These are phyloP conservation scores for Alsophila aescularia DNA, from an alignment of 2,888 invertebrate species.

Conservation along the genomic window DNA sequence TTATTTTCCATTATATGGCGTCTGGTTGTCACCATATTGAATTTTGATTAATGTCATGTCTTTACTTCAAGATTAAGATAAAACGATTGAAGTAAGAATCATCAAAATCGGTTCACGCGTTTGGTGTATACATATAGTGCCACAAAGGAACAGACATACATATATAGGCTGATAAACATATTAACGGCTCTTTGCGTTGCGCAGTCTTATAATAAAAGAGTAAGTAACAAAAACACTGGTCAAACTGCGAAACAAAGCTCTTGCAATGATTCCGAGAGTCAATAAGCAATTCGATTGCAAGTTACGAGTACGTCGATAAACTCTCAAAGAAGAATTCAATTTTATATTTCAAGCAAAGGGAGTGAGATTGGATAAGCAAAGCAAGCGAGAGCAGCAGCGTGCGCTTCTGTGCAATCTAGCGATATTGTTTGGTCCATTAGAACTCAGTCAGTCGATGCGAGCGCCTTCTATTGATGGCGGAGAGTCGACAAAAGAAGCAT, in stretches of 20 bases:
- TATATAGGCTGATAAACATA: too few species aligned
- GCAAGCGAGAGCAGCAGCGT: not conserved
- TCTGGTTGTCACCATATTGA: too few species aligned
- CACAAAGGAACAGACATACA: too few species aligned
- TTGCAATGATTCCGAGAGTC: not conserved
- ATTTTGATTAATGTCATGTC: too few species aligned
- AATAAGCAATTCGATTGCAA: not conserved
- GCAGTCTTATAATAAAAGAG: too few species aligned
- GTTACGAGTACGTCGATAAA: not conserved
- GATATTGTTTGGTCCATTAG: constrained; percentile 5
- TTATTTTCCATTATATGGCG: too few species aligned
- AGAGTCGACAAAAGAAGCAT: not conserved
- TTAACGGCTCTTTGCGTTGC: too few species aligned
- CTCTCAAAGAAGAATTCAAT: constrained; percentile 4
- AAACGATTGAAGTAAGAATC: too few species aligned
- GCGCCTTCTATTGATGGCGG: not conserved
- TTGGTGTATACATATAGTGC: too few species aligned
- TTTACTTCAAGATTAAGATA: too few species aligned
- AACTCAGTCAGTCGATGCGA: not conserved
- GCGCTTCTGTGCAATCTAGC: constrained; percentile 2
- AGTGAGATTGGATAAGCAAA: constrained; percentile 3
- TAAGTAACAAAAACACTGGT: too few species aligned
- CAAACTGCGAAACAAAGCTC: not conserved
- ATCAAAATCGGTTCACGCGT: too few species aligned
- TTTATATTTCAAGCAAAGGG: constrained; percentile 1